Conservation (phyloP, 2,888 invertebrate genomes). For the Xanthostigma xanthostigma region DNA sequence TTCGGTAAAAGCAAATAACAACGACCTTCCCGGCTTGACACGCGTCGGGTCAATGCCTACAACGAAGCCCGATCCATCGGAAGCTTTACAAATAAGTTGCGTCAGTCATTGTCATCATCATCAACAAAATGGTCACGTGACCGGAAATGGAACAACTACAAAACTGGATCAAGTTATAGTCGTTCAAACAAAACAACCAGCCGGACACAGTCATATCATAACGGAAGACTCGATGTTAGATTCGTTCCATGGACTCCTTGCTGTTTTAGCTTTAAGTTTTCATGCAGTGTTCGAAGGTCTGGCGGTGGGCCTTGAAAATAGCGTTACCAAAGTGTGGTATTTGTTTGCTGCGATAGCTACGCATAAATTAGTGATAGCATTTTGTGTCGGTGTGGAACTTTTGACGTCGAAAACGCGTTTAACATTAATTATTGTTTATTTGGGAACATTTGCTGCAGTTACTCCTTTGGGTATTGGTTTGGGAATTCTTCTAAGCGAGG, state of each 20-base stretch:
- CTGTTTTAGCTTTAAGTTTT: constrained; percentile 49
- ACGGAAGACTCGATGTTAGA: constrained; percentile 30
- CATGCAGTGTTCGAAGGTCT: constrained; percentile 55
- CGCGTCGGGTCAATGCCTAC: constrained; percentile 11
- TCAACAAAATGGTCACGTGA: constrained; percentile 7
- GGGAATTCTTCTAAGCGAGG: constrained; percentile 38
- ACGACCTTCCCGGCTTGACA: not conserved
- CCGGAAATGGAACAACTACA: constrained; percentile 10
- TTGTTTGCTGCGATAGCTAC: constrained; percentile 48
- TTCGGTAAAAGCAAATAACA: not conserved
- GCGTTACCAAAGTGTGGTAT: constrained; percentile 41
- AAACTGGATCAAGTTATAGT: no score
- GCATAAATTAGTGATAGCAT: constrained; percentile 49
- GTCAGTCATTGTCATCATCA: constrained; percentile 10
- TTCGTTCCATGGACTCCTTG: constrained; percentile 38
- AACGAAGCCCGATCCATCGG: no score
- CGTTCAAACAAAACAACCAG: no score
- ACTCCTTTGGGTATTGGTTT: constrained; percentile 49
- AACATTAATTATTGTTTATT: constrained; percentile 35
- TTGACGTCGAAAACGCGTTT: constrained; percentile 35
- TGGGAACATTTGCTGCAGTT: constrained; percentile 47
- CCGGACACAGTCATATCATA: constrained; percentile 11
- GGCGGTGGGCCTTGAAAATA: constrained; percentile 47
- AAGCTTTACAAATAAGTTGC: constrained; percentile 7
- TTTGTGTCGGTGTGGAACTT: constrained; percentile 49